phyloP scores from a whole-genome alignment of 2,888 invertebrate species.

The Opisthograptis luteolata region DNA sequence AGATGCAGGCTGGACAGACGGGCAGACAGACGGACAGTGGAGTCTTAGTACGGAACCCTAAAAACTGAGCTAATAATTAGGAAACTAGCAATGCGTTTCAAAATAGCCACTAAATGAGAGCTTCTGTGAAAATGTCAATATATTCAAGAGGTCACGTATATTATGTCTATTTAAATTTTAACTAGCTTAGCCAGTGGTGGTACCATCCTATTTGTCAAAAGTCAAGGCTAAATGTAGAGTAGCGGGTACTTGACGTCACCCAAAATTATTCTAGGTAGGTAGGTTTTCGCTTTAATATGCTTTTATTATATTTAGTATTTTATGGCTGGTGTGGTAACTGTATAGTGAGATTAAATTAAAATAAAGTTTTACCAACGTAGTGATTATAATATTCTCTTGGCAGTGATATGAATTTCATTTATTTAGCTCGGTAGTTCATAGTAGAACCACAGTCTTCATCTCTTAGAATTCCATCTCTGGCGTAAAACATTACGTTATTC shows the following conservation, averaged over 20 bases:
- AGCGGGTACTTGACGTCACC: slow-evolving; percentile 28
- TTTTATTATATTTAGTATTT: background rate
- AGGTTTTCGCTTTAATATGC: background rate
- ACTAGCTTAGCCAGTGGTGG: slow-evolving; percentile 38
- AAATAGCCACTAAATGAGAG: slow-evolving; percentile 47
- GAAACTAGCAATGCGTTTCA: slow-evolving; percentile 44
- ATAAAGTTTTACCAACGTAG: too few species aligned
- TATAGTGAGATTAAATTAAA: too few species aligned
- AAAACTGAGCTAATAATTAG: slow-evolving; percentile 35
- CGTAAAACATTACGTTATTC: too few species aligned
- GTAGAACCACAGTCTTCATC: too few species aligned
- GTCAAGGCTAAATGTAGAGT: slow-evolving; percentile 51
- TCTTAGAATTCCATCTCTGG: too few species aligned
- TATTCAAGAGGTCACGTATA: slow-evolving; percentile 58
- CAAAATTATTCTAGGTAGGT: slow-evolving; percentile 16
- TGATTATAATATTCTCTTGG: too few species aligned
- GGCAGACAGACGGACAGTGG: too few species aligned
- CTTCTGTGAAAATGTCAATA: slow-evolving; percentile 58
- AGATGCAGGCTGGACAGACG: too few species aligned
- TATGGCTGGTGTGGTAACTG: background rate
- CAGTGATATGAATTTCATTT: too few species aligned
- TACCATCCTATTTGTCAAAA: slow-evolving; percentile 51
- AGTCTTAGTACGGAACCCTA: too few species aligned
- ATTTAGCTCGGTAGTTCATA: too few species aligned
- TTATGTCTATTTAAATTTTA: slow-evolving; percentile 41